These are phyloP conservation scores for Graphium colonna DNA, from an alignment of 2,888 invertebrate species.

Conservation along the genomic window DNA sequence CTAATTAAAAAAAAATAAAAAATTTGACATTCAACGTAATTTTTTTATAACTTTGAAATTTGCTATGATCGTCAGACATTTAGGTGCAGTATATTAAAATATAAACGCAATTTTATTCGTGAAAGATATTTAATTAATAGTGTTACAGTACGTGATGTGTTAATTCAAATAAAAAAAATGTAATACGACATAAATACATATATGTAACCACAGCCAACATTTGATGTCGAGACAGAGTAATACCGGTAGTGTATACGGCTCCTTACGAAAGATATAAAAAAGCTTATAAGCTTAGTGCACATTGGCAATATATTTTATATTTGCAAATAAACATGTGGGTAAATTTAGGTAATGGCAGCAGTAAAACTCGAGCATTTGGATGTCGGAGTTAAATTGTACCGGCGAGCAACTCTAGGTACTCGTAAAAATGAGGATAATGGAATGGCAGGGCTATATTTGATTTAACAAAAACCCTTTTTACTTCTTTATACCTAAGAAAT, in stretches of 20 bases:
- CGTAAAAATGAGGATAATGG: constrained; percentile 42
- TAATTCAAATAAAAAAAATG: no score
- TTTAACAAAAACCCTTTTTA: constrained; percentile 6
- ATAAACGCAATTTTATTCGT: no score
- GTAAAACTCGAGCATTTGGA: constrained; percentile 55
- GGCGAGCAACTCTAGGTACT: constrained; percentile 34
- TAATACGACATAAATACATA: no score
- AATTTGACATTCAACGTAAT: no score
- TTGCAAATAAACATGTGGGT: constrained; percentile 76
- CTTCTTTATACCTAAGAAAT: neutral
- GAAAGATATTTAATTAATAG: no score
- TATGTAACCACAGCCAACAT: no score
- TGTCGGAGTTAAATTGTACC: constrained; percentile 37
- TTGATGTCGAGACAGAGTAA: neutral
- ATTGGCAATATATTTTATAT: constrained; percentile 68
- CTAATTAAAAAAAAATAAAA: no score
- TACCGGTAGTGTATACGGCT: constrained; percentile 10
- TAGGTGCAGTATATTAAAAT: no score
- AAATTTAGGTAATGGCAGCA: constrained; percentile 73
- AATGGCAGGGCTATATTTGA: constrained; percentile 28
- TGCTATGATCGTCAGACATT: no score
- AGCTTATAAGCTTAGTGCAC: constrained; percentile 42
- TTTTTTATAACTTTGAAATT: no score
- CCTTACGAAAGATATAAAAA: constrained; percentile 29
- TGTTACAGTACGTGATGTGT: no score